Conservation (phyloP, 2,113 vertebrate genomes). For the Apeltes quadracus region DNA sequence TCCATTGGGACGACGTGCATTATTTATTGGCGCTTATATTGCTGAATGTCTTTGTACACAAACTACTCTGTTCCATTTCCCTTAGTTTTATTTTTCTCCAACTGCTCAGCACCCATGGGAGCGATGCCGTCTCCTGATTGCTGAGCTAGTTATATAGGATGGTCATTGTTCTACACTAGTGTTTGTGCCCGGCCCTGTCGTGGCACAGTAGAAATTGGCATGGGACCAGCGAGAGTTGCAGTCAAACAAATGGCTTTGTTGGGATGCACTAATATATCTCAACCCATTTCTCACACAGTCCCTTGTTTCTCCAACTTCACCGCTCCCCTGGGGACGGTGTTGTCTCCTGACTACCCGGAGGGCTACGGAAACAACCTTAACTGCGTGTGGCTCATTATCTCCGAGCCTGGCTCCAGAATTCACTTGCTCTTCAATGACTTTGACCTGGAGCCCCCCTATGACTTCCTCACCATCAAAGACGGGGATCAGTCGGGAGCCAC, state of each 20-base stretch:
- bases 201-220: constrained; percentile 29
- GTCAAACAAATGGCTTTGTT: constrained; percentile 35
- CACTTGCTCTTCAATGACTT: constrained; percentile 98
- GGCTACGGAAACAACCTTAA: constrained; percentile 98
- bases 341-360: constrained; percentile 97
- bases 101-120: constrained; percentile 58
- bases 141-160: constrained; percentile 57
- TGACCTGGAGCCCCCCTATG: constrained; percentile 95
- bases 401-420: constrained; percentile 91
- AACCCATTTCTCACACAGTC: constrained; percentile 80
- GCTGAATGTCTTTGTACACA: constrained; percentile 24
- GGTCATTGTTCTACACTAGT: constrained; percentile 51
- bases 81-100: constrained; percentile 52
- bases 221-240: constrained; percentile 28
- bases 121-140: constrained; percentile 52
- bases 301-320: constrained; percentile 99
- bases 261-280: constrained; percentile 25
- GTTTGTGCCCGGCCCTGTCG: constrained; percentile 32
- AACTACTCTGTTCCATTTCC: constrained; percentile 11
- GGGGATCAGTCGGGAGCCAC: constrained; percentile 89
- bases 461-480: constrained; percentile 96
- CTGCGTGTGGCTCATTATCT: constrained; percentile 97
- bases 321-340: constrained; percentile 92
- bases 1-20: constrained; percentile 35
- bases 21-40: constrained; percentile 16